A percentile compares a stretch with the other conserved stretches of the same genome.
Evolutionary conservation across 1,140 invertebrate genomes (phyloP).

Genomic region (Pomacea maculata): DNA sequence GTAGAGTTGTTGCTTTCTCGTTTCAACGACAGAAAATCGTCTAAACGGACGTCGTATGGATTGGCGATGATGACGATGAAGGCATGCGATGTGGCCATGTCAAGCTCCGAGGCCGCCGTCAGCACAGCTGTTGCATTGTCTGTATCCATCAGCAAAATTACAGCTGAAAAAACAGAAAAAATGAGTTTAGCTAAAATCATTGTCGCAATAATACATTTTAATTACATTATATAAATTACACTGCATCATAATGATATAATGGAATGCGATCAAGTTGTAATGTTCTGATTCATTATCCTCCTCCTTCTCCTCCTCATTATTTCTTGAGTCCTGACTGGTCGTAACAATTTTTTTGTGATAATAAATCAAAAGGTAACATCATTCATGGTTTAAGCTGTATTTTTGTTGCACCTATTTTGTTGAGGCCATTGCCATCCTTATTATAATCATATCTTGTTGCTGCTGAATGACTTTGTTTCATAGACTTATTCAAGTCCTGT

Average conservation of each 20-base stretch:
- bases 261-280: background rate
- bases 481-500: too few species aligned
- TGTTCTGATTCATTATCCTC: background rate
- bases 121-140: background rate
- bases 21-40: background rate
- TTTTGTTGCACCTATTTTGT: too few species aligned
- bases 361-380: too few species aligned
- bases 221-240: too few species aligned
- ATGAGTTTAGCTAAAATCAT: background rate
- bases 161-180: background rate
- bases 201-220: too few species aligned
- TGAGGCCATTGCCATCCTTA: background rate
- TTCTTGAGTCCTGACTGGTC: too few species aligned
- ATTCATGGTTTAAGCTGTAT: too few species aligned
- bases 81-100: background rate
- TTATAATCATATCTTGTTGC: constrained; percentile 4
- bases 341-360: too few species aligned
- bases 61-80: background rate
- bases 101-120: background rate
- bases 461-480: too few species aligned
- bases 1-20: background rate
- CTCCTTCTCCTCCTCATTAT: background rate
- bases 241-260: too few species aligned
- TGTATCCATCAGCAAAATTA: background rate
- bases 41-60: background rate